A percentile compares a stretch with the other conserved stretches of the same genome.
These are phyloP conservation scores for Epinephelus awoara DNA, from an alignment of 2,797 vertebrate genomes.

Conservation along the genomic window DNA sequence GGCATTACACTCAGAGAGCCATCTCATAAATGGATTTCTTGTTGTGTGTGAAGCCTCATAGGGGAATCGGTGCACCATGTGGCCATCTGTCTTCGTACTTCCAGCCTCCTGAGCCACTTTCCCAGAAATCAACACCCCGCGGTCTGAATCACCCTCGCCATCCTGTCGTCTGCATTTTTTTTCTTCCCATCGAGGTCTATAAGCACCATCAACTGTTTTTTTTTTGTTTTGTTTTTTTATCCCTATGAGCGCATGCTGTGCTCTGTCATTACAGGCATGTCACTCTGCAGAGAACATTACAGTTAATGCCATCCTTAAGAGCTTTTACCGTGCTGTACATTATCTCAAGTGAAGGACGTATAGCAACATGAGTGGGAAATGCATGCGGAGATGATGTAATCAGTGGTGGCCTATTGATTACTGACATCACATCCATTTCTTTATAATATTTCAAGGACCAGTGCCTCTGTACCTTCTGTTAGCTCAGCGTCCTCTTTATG, in stretches of 20 bases:
- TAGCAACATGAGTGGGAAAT: conserved; percentile 4
- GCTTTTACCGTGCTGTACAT: conserved; percentile 38
- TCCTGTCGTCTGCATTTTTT: conserved; percentile 45
- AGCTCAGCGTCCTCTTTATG: conserved; percentile 26
- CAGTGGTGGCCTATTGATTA: conserved; percentile 29
- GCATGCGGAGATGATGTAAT: conserved; percentile 19
- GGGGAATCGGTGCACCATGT: conserved; percentile 61
- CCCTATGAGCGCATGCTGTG: conserved; percentile 37
- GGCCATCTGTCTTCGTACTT: conserved; percentile 77
- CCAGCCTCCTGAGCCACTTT: conserved; percentile 68
- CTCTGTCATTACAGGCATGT: conserved; percentile 51
- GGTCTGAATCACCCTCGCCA: conserved; percentile 68
- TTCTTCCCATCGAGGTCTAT: conserved; percentile 27
- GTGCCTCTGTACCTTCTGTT: conserved; percentile 12
- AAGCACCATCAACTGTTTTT: conserved; percentile 36
- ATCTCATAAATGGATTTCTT: conserved; percentile 78
- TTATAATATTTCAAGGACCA: conserved; percentile 25
- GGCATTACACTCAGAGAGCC: conserved; percentile 68
- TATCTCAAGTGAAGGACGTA: conserved; percentile 36
- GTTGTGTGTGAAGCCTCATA: conserved; percentile 67
- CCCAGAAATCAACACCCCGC: conserved; percentile 76
- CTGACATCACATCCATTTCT: conserved; percentile 44
- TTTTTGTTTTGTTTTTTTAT: conserved; percentile 11
- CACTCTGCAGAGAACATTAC: conserved; percentile 51
- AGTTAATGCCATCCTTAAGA: conserved; percentile 26